A percentile compares a stretch with the other conserved stretches of the same genome.
Evolutionary conservation across 1,140 invertebrate species (phyloP).

Genomic region (Thalassaphorura encarpata): DNA sequence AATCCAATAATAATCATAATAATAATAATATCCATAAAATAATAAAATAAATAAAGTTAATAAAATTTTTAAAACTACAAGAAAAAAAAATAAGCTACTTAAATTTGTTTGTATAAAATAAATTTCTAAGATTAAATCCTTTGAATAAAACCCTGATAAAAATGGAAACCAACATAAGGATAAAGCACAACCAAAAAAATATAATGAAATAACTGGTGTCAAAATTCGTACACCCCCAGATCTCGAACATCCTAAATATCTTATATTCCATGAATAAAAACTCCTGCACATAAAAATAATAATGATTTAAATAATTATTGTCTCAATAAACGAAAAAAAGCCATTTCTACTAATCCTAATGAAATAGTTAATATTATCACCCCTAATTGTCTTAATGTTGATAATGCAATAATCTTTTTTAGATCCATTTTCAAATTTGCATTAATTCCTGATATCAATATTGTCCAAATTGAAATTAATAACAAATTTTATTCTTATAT

Average conservation of each 20-base stretch:
- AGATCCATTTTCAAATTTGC: slow-evolving; percentile 54
- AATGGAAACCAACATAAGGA: slow-evolving; percentile 47
- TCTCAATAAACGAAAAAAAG: slow-evolving; percentile 52
- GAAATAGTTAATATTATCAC: slow-evolving; percentile 52
- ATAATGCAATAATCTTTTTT: slow-evolving; percentile 60
- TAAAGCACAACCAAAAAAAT: slow-evolving; percentile 44
- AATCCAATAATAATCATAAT: slow-evolving; percentile 38
- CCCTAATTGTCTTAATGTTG: slow-evolving; percentile 56
- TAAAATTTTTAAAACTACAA: slow-evolving; percentile 46
- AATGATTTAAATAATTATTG: slow-evolving; percentile 55
- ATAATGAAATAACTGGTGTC: slow-evolving; percentile 40
- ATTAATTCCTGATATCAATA: slow-evolving; percentile 49
- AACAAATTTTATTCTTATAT: slow-evolving; percentile 42
- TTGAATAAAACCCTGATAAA: slow-evolving; percentile 54
- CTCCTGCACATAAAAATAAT: slow-evolving; percentile 50
- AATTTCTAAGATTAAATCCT: slow-evolving; percentile 51
- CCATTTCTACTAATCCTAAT: slow-evolving; percentile 37
- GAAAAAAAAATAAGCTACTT: slow-evolving; percentile 43
- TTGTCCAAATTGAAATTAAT: slow-evolving; percentile 43
- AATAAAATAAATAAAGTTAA: slow-evolving; percentile 46
- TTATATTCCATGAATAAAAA: slow-evolving; percentile 49
- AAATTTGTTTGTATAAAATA: slow-evolving; percentile 43
- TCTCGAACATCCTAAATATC: slow-evolving; percentile 53
- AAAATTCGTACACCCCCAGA: slow-evolving; percentile 40
- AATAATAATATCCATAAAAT: slow-evolving; percentile 42